A percentile compares a stretch with the other conserved stretches of the same genome.
These are phyloP conservation scores for Notiomystis cincta DNA, from an alignment of 2,113 vertebrate genomes.

Conservation along the genomic window DNA sequence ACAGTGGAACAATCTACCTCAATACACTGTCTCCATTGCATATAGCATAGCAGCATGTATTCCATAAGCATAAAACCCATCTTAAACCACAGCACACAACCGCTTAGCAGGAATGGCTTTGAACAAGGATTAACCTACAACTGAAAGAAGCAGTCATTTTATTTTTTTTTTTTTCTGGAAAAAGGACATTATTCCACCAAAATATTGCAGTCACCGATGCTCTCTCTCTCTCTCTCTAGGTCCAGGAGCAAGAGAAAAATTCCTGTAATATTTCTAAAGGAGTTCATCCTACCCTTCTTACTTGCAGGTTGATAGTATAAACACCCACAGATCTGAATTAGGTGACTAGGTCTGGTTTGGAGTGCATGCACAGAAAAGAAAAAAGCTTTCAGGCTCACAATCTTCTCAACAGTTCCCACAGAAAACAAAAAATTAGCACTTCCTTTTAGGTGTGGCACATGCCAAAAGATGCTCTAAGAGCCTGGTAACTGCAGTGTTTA, in stretches of 20 bases:
- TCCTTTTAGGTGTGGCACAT: background rate
- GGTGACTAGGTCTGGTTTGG: background rate
- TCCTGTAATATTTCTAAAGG: background rate
- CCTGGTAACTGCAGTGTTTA: background rate
- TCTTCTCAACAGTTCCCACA: background rate
- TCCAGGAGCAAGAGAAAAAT: background rate
- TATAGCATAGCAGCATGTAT: background rate
- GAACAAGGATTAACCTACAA: background rate
- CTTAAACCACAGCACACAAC: background rate
- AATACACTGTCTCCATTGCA: background rate
- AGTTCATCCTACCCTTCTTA: background rate
- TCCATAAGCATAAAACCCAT: background rate
- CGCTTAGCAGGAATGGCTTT: background rate
- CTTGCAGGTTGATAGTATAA: background rate
- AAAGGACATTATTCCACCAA: background rate
- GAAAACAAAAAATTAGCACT: background rate
- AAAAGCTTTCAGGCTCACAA: background rate
- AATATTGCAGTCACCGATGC: background rate
- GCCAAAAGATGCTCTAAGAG: background rate
- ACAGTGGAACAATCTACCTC: background rate
- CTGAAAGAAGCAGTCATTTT: background rate
- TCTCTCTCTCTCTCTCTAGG: background rate
- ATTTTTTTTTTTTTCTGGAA: background rate
- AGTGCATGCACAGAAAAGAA: background rate
- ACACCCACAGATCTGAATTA: background rate